Evolutionary conservation across 64 coral and sea anemone species (phyloP).

Genomic region (Exaiptasia diaphana): DNA sequence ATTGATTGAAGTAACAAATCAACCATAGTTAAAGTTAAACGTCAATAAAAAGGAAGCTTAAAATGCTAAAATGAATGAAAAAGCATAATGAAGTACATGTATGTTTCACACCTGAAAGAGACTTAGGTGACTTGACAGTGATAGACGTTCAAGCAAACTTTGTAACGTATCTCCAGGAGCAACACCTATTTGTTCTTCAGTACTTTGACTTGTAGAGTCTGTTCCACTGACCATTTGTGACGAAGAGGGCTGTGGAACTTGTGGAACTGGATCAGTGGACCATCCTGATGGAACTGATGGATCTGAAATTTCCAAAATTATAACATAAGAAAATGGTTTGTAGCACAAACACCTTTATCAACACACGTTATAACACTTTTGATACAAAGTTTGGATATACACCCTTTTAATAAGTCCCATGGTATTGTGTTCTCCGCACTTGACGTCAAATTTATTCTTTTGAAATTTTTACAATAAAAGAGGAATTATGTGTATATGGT

Average conservation of each 20-base stretch:
- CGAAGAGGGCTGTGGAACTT: conserved; percentile 37
- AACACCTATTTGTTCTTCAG: conserved; percentile 50
- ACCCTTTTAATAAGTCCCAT: too few species aligned
- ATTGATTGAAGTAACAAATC: background rate
- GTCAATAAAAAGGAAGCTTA: background rate
- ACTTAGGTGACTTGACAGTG: conserved; percentile 86
- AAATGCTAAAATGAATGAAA: too few species aligned
- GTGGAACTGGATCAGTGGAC: conserved; percentile 57
- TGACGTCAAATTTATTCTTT: too few species aligned
- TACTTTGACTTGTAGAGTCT: conserved; percentile 44
- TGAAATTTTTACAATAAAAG: too few species aligned
- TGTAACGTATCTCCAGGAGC: conserved; percentile 77
- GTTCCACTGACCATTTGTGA: conserved; percentile 61
- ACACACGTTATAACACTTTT: too few species aligned
- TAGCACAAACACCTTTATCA: too few species aligned
- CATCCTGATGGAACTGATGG: conserved; percentile 68
- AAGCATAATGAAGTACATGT: too few species aligned
- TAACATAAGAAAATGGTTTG: too few species aligned
- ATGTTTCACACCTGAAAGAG: conserved; percentile 99
- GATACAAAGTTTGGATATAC: too few species aligned
- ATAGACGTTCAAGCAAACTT: conserved; percentile 88
- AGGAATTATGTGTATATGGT: too few species aligned
- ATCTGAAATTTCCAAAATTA: too few species aligned
- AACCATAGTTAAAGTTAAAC: background rate
- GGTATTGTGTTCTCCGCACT: too few species aligned